These are phyloP conservation scores for Ahaetulla prasina DNA, from an alignment of 2,113 vertebrate species.

Conservation along the genomic window DNA sequence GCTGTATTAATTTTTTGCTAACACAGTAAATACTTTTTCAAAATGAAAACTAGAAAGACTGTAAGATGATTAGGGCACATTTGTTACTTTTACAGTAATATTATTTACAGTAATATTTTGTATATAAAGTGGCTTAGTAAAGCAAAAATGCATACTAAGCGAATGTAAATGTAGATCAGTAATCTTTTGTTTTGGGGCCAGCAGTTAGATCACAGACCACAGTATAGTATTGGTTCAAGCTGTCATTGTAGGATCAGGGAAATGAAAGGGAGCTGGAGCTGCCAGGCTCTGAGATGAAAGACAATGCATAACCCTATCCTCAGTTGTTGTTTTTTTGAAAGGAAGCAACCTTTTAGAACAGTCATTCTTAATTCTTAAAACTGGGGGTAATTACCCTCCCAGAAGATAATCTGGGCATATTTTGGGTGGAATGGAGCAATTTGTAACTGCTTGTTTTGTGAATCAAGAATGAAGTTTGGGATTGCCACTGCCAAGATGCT, in stretches of 20 bases:
- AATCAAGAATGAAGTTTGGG: background rate
- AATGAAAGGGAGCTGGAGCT: background rate
- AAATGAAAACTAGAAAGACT: background rate
- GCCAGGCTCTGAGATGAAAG: constrained; percentile 4
- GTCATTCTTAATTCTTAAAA: background rate
- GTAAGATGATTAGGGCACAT: background rate
- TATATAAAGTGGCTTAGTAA: constrained; percentile 5
- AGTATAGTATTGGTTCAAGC: background rate
- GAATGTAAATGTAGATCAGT: background rate
- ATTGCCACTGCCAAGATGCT: background rate
- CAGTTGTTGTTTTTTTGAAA: background rate
- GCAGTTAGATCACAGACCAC: background rate
- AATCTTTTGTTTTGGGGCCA: background rate
- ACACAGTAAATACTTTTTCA: background rate
- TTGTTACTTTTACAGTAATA: background rate
- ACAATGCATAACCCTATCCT: background rate
- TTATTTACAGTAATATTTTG: constrained; percentile 1
- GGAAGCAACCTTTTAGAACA: background rate
- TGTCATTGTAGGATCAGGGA: background rate
- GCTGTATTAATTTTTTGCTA: background rate
- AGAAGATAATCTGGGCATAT: background rate
- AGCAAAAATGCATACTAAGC: constrained; percentile 5
- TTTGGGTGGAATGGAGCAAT: background rate
- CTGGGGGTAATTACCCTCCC: background rate
- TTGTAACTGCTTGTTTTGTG: background rate